Base-by-base conservation (phyloP, 2,888 invertebrate genomes). In the Therioaphis trifolii region DNA sequence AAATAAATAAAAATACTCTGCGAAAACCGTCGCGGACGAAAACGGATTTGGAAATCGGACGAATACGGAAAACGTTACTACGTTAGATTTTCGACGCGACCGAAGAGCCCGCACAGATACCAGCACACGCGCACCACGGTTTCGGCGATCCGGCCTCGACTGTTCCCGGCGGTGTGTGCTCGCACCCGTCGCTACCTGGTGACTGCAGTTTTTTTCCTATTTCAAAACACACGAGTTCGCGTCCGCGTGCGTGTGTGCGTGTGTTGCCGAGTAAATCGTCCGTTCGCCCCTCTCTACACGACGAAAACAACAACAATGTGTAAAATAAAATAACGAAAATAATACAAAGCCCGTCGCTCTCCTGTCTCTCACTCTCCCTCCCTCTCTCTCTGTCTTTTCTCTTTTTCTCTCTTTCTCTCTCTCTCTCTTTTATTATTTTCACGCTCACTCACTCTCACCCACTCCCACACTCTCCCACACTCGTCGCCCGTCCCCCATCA, bases 131-230 rank as follows among this genome's bases (percentile, higher is more conserved):
- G 5, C 63, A 5, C 18, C n/a, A 49, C 12, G 46, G 12, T 14
- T 49, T 49, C 46, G 46, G 12, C 46, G 46, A 49, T 15, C 14
- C 12, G 9, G 12, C 14, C 14, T n/a, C n/a, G 1, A n/a, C 55
- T 5, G 55, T 9, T 24, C 24, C n/a, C 61, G 24, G 61, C 61
- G 27, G 15, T 14, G 61, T 63, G 63, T 27, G n/a, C 29, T n/a
- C 24, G 63, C 46, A 40, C 71, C 71, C 79, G 79, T 46, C 43
- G 61, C 79, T 61, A 46, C 43, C 58, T 43, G 71, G 43, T 29
- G 79, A 80, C 79, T 80, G 79, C 15, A 21, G 3, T 46, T 27
- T n/a, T 46, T 21, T 43, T 46, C 2, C 35, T 43, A 7, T n/a
- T 68, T 4, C 1, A 46, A 76, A 46, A 61, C 61, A 43, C n/a